Base-by-base conservation (phyloP, 2,113 vertebrate genomes). In the Arizona elegans region DNA sequence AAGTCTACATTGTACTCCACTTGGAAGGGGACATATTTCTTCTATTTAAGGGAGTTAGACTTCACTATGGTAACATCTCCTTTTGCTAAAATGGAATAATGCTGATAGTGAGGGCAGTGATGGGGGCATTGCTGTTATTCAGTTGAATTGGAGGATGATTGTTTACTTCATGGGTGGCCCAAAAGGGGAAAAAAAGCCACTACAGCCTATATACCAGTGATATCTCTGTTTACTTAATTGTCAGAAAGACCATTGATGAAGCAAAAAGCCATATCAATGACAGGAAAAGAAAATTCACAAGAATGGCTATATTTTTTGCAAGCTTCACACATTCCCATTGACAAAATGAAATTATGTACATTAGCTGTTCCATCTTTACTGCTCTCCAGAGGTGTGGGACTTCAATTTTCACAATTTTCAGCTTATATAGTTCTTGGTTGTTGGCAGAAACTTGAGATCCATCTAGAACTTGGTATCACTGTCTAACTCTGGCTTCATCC, bases 61-160 rank as follows among this genome's bases (percentile, higher is more conserved):
- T 0, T 91, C 91, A 90, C 92, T 33, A 95, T 53, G 93, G 96
- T 95, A 95, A 43, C 95, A 95, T 38, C 0, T 94, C 94, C 23
- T 87, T 55, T 93, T 0, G 33, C 94, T 89, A 93, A 95, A 93
- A 58, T 92, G 56, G 50, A 53, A 91, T 89, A n/a, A 85, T 0
- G 92, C 93, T 1, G 3, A 81, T 87, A 24, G 19, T 38, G 86
- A 92, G 89, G 95, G 91, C 90, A 93, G 1, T 1, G 88, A 89
- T 95, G 86, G 94, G 91, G 93, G 94, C 70, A 59, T 8, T 33
- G 87, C 94, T 29, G 86, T 92, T 91, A 91, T 53, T 65, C 86
- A 1, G 0, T 91, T 92, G 70, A 88, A 65, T 23, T 62, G 24
- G 23, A 15, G 8, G 70, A 50, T 26, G 54, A 55, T 87, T 26